Conservation (phyloP, 2,113 vertebrate species). For the Sciurus niger region DNA sequence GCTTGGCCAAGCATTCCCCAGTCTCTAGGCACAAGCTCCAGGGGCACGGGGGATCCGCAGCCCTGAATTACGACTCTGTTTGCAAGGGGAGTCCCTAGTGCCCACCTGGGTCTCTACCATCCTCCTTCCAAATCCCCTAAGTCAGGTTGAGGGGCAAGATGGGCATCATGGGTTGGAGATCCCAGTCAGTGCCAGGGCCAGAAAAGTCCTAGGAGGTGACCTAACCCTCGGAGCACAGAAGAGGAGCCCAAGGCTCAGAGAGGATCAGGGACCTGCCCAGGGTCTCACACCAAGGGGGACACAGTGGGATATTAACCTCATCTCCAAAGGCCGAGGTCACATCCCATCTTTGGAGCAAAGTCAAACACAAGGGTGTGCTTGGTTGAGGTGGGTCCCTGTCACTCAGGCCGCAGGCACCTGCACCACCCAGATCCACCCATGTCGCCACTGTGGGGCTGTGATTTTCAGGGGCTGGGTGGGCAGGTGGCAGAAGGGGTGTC, state of each 20-base stretch:
- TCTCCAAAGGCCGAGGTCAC: not conserved
- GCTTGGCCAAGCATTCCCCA: not conserved
- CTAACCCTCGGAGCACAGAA: not conserved
- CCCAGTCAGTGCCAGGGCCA: not conserved
- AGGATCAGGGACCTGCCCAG: not conserved
- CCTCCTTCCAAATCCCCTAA: not conserved
- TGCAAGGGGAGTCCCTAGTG: no score
- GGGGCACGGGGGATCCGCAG: not conserved
- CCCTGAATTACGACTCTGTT: not conserved
- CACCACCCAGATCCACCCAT: not conserved
- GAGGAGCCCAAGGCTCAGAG: not conserved
- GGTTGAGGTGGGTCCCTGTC: not conserved
- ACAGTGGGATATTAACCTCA: not conserved
- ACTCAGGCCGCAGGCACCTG: not conserved
- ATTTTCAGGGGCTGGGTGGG: not conserved
- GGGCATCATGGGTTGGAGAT: not conserved
- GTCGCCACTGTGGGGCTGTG: not conserved
- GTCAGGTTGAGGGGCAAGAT: not conserved
- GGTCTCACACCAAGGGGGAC: not conserved
- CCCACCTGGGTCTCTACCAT: not conserved
- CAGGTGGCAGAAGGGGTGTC: not conserved
- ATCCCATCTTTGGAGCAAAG: not conserved
- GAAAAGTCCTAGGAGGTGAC: not conserved
- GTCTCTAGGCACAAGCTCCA: not conserved
- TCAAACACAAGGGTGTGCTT: accelerated